phyloP scores from a whole-genome alignment of 2,888 invertebrate genomes.

The Micropterix aruncella region DNA sequence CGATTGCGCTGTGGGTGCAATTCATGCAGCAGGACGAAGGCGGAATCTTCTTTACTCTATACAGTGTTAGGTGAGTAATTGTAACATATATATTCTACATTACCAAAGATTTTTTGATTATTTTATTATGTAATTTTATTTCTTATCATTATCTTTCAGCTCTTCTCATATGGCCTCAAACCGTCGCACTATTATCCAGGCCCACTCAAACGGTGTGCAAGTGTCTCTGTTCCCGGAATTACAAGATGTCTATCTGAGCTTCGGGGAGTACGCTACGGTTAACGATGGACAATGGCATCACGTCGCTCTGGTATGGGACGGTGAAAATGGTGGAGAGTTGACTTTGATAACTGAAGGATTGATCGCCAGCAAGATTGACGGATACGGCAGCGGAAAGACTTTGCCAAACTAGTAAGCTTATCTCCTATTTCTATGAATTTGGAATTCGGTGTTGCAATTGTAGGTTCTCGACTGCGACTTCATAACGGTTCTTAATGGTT shows the following conservation, averaged over 20 bases:
- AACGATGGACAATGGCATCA: conserved; percentile 98
- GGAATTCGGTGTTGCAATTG: not conserved
- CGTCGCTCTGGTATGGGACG: conserved; percentile 89
- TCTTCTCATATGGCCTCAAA: conserved; percentile 65
- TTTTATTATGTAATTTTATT: conserved; percentile 1
- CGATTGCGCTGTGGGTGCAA: conserved; percentile 93
- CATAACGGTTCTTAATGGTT: too few species aligned
- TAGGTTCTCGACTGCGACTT: not conserved
- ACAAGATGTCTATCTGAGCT: conserved; percentile 81
- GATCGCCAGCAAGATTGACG: conserved; percentile 83
- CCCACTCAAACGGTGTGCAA: conserved; percentile 86
- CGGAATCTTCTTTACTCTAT: conserved; percentile 88
- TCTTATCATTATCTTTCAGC: conserved; percentile 26
- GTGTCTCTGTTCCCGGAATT: conserved; percentile 79
- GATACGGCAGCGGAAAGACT: conserved; percentile 70
- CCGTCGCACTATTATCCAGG: conserved; percentile 74
- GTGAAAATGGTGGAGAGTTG: conserved; percentile 69
- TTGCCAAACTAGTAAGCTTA: conserved; percentile 67
- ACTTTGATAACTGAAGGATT: conserved; percentile 91
- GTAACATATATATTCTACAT: not conserved
- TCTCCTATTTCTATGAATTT: too few species aligned
- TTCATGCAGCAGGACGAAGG: conserved; percentile 84
- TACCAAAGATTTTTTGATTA: conserved; percentile 1
- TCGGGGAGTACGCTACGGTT: conserved; percentile 82
- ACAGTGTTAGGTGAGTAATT: conserved; percentile 60